These are phyloP conservation scores for Spicauda simplicius DNA, from an alignment of 2,888 invertebrate species.

Conservation along the genomic window DNA sequence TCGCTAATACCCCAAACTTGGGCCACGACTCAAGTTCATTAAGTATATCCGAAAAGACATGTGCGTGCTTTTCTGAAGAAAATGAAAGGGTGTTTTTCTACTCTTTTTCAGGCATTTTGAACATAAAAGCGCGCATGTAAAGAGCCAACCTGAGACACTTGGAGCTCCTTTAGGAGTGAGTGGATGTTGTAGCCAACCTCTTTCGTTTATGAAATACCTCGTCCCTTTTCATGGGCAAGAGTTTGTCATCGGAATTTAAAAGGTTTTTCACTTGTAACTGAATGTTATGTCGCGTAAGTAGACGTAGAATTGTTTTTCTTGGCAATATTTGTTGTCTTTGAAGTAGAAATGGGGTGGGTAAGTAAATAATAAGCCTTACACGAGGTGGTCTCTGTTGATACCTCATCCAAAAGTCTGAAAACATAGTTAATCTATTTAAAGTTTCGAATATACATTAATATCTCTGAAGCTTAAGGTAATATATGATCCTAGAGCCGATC, in stretches of 20 bases:
- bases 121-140: constrained; percentile 29
- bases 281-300: neutral
- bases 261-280: neutral
- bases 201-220: constrained; percentile 26
- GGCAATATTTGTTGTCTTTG: too few species aligned
- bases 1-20: constrained; percentile 9
- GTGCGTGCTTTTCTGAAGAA: constrained; percentile 36
- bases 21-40: constrained; percentile 36
- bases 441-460: too few species aligned
- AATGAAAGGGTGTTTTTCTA: constrained; percentile 36
- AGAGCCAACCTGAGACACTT: constrained; percentile 30
- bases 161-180: constrained; percentile 23
- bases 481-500: too few species aligned
- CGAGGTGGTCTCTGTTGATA: too few species aligned
- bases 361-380: too few species aligned
- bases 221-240: constrained; percentile 17
- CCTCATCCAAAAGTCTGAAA: too few species aligned
- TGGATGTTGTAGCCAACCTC: constrained; percentile 18
- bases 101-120: constrained; percentile 35
- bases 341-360: too few species aligned
- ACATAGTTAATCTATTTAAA: too few species aligned
- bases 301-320: too few species aligned
- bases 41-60: constrained; percentile 40
- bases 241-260: constrained; percentile 19
- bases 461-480: too few species aligned